phyloP scores from a whole-genome alignment of 2,113 vertebrate genomes.

The Sialia sialis region DNA sequence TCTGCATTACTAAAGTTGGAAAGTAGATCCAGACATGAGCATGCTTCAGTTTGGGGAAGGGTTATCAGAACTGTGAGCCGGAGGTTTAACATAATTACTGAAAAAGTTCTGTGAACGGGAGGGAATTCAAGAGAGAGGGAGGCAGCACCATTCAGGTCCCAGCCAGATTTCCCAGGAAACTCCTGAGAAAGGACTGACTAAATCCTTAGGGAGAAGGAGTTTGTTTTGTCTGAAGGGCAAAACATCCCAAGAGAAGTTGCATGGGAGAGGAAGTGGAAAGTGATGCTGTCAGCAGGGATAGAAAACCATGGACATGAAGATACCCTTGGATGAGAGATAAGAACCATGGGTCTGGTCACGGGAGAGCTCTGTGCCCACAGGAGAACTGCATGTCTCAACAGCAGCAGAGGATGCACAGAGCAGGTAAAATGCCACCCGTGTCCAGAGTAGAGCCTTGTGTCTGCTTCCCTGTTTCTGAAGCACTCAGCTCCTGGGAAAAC shows the following conservation, averaged over 20 bases:
- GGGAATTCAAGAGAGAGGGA: neutral
- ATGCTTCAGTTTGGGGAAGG: neutral
- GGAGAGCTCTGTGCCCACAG: neutral
- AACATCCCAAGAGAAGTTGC: neutral
- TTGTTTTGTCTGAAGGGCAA: neutral
- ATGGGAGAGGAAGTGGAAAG: neutral
- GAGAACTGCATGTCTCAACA: neutral
- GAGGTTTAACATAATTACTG: neutral
- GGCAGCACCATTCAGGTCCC: neutral
- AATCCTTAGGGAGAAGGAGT: neutral
- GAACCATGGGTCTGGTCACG: accelerated
- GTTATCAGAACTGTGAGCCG: neutral
- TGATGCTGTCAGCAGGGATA: neutral
- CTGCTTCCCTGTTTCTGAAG: neutral
- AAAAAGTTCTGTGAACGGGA: neutral
- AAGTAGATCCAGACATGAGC: neutral
- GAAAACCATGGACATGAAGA: neutral
- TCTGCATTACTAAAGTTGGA: neutral
- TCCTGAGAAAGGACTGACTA: neutral
- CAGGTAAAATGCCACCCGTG: neutral
- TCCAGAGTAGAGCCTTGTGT: neutral
- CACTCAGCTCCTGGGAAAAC: neutral
- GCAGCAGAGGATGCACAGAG: neutral
- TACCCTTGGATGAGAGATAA: neutral
- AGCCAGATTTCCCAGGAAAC: neutral